These are phyloP conservation scores for Microctenopoma lineatum DNA, from an alignment of 2,797 vertebrate genomes.

Conservation along the genomic window DNA sequence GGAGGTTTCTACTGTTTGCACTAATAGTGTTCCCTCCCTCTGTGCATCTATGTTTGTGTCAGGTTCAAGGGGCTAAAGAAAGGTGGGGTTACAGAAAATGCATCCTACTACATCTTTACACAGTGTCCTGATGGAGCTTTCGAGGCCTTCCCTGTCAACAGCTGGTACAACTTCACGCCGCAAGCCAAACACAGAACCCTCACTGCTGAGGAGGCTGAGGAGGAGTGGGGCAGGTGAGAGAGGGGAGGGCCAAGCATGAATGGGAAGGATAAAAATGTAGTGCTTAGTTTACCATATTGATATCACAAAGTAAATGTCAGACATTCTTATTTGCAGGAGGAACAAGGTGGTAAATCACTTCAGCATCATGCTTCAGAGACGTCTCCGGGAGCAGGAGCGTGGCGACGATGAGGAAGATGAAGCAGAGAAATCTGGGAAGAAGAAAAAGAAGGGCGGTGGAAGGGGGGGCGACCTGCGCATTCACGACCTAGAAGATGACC, in stretches of 20 bases:
- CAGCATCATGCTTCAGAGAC: slow-evolving; percentile 95
- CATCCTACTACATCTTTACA: slow-evolving; percentile 95
- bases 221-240: slow-evolving; percentile 90
- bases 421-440: slow-evolving; percentile 85
- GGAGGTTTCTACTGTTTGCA: not conserved
- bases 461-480: slow-evolving; percentile 89
- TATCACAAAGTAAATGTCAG: not conserved
- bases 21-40: not conserved
- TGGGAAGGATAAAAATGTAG: not conserved
- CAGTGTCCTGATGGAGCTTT: slow-evolving; percentile 94
- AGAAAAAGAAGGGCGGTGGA: slow-evolving; percentile 83
- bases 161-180: slow-evolving; percentile 94
- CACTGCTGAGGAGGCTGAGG: slow-evolving; percentile 93
- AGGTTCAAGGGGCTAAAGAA: slow-evolving; percentile 94
- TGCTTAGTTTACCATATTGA: not conserved
- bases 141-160: slow-evolving; percentile 92
- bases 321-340: slow-evolving; percentile 76
- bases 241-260: not conserved
- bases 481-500: slow-evolving; percentile 90
- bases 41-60: slow-evolving; percentile 20
- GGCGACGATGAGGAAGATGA: slow-evolving; percentile 87
- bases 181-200: slow-evolving; percentile 91
- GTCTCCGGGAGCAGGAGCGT: slow-evolving; percentile 88
- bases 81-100: slow-evolving; percentile 92
- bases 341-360: slow-evolving; percentile 97